Evolutionary conservation across 2,888 invertebrate genomes (phyloP), one percentile per base, ranked within the genome.

Genomic region (Sylvicola cinctus): DNA sequence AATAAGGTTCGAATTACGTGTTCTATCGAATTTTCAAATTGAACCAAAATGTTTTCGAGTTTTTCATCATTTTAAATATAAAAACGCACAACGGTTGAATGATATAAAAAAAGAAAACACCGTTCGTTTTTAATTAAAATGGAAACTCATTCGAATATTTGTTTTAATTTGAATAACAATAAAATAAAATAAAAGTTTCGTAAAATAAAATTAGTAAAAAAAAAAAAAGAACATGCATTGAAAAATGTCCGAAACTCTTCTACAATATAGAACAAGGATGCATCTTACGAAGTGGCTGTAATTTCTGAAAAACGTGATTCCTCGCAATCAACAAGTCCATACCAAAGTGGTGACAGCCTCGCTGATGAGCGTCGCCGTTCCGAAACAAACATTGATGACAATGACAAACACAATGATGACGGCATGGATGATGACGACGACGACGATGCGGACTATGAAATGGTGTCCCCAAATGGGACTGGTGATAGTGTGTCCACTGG

Each of bases 251-350:
- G 5, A 20, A 20, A 20, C 20, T n/a, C 20, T 6, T 6, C 4
- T 20, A 20, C 20, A 20, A 20, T 12, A 13, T 16, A 35, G 33
- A 35, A 14, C 29, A 38, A 46, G 41, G 44, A 45, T 30, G 40
- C 42, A 29, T 38, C 54, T 8, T 56, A 57, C 33, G 57, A 57
- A 44, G 50, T 51, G 33, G 52, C 53, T 39, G 54, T 56, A 36
- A 50, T 48, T 41, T 50, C 50, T 34, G 57, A 57, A 43, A 57
- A 57, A 43, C 52, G 51, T 32, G 57, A 57, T 44, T 48, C 49
- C 27, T 45, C 20, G 8, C 20, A 20, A 20, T 20, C 40, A 40
- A 11, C 33, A 10, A 50, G 51, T 37, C 48, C 54, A 12, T 31
- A 14, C 17, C 54, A 55, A 7, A 45, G 46, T 3, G 45, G 8